Conservation (phyloP, 2,113 vertebrate genomes). For the Oophaga pumilio region DNA sequence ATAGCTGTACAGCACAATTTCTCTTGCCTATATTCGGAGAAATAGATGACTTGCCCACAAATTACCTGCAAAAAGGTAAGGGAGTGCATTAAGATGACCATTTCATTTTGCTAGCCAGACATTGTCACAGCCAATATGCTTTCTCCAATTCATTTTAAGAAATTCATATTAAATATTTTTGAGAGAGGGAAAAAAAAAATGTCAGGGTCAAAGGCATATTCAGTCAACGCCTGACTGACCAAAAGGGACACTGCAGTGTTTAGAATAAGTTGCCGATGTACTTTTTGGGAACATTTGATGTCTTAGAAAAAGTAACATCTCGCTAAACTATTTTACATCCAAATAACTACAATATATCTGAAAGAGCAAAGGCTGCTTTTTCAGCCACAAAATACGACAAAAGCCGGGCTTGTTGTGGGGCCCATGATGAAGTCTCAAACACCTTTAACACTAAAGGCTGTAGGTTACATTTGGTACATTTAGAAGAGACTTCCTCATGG, state of each 20-base stretch:
- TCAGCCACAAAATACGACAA: conserved; percentile 99
- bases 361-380: conserved; percentile 98
- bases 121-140: conserved; percentile 80
- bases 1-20: conserved; percentile 81
- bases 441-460: conserved; percentile 96
- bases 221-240: conserved; percentile 83
- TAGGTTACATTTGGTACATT: conserved; percentile 98
- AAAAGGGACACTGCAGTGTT: conserved; percentile 98
- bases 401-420: conserved; percentile 97
- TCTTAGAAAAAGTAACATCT: conserved; percentile 99
- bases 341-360: conserved; percentile 99
- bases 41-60: conserved; percentile 78
- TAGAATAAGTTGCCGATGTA: conserved; percentile 87
- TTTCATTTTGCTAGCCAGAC: conserved; percentile 82
- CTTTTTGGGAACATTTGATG: conserved; percentile 96
- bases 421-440: conserved; percentile 95
- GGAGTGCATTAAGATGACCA: conserved; percentile 74
- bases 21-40: conserved; percentile 78
- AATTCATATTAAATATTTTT: conserved; percentile 83
- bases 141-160: conserved; percentile 80
- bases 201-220: conserved; percentile 81
- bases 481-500: conserved; percentile 89
- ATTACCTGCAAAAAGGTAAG: conserved; percentile 80
- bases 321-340: conserved; percentile 98
- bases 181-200: conserved; percentile 66